Evolutionary conservation across 2,797 vertebrate species (phyloP).

Genomic region (Mus caroli): DNA sequence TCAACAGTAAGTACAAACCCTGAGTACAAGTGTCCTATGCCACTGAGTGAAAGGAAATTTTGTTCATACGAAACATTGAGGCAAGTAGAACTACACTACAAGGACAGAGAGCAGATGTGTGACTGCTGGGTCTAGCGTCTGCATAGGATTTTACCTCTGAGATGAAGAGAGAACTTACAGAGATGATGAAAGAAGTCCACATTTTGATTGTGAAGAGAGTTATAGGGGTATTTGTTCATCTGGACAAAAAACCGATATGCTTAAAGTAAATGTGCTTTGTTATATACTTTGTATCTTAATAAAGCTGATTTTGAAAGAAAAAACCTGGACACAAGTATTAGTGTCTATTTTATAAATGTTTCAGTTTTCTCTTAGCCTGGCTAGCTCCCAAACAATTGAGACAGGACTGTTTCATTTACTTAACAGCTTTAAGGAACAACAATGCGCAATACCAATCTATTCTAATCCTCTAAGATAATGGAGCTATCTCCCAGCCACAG

Average conservation of each 20-base stretch:
- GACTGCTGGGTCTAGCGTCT: background rate
- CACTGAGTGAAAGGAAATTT: background rate
- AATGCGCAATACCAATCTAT: background rate
- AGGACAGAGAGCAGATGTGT: too few species aligned
- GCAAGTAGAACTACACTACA: background rate
- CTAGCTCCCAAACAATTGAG: background rate
- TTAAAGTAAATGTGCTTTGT: conserved; percentile 24
- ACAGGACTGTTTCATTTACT: background rate
- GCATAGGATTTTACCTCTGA: too few species aligned
- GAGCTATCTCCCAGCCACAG: background rate
- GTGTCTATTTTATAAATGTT: background rate
- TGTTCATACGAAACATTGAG: background rate
- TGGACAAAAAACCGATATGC: conserved; percentile 16
- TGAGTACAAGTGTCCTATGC: background rate
- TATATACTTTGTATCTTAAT: conserved; percentile 41
- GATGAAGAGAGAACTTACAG: background rate
- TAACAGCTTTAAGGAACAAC: background rate
- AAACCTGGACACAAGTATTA: background rate
- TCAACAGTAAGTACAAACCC: background rate
- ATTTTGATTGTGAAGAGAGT: background rate
- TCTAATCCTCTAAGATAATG: background rate
- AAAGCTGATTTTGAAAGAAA: conserved; percentile 46
- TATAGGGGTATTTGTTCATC: background rate
- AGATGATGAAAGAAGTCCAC: background rate
- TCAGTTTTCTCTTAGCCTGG: background rate